Percentiles rank a stretch among this genome's conserved stretches.
Conservation (phyloP, 2,113 vertebrate species). For the Melospiza georgiana region DNA sequence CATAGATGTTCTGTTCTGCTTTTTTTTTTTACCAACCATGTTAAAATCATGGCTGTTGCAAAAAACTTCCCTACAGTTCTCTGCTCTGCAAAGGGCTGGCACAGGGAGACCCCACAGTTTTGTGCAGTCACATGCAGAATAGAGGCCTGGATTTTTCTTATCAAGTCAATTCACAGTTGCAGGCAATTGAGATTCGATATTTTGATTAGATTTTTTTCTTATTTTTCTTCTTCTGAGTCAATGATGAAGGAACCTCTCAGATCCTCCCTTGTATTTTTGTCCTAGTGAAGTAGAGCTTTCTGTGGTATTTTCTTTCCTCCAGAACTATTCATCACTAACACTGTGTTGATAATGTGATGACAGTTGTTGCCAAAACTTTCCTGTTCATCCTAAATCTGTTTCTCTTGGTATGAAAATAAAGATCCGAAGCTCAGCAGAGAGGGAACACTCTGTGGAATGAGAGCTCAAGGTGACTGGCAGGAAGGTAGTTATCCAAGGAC, state of each 20-base stretch:
- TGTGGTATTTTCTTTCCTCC: conserved; percentile 27
- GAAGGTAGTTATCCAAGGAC: conserved; percentile 52
- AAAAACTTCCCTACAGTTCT: neutral
- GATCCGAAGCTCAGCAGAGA: conserved; percentile 16
- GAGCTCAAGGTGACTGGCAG: conserved; percentile 53
- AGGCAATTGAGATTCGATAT: neutral
- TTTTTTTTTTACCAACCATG: neutral
- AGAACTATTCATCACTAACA: conserved; percentile 62
- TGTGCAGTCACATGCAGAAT: neutral
- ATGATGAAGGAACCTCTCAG: conserved; percentile 24
- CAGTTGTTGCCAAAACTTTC: conserved; percentile 71
- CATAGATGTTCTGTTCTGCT: neutral
- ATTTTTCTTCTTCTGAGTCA: neutral
- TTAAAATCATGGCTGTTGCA: neutral
- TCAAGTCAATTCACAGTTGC: neutral
- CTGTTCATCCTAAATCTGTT: conserved; percentile 65
- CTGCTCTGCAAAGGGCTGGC: neutral
- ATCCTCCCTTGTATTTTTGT: conserved; percentile 17
- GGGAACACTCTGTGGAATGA: neutral
- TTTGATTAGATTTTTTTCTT: conserved; percentile 25
- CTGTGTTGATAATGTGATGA: conserved; percentile 69
- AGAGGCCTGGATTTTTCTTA: neutral
- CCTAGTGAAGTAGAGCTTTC: conserved; percentile 26
- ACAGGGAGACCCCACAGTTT: neutral
- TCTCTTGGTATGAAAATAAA: conserved; percentile 50